A percentile compares a stretch with the other conserved stretches of the same genome.
Evolutionary conservation across 2,113 vertebrate genomes (phyloP).

Genomic region (Bostrychus sinensis): DNA sequence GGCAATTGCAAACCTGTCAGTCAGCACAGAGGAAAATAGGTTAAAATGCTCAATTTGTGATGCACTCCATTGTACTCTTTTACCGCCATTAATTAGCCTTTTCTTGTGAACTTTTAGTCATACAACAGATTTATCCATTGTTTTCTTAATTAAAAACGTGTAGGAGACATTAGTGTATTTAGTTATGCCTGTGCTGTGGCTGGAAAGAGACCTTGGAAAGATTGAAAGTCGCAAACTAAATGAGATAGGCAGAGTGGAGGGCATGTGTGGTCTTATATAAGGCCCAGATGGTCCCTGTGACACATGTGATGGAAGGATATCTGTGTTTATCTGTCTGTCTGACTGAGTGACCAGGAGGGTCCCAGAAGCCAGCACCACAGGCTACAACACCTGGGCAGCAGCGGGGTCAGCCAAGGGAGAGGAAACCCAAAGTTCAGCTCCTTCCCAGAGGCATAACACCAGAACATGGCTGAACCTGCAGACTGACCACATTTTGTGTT

Average conservation of each 20-base stretch:
- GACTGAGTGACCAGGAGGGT: conserved; percentile 43
- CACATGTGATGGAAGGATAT: conserved; percentile 47
- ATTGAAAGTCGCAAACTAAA: conserved; percentile 39
- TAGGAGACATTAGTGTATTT: neutral
- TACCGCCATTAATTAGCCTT: no score
- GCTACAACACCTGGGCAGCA: conserved; percentile 57
- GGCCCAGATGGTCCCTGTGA: conserved; percentile 68
- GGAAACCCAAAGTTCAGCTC: conserved; percentile 25
- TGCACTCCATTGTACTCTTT: no score
- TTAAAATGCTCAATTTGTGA: neutral
- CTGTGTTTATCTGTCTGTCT: conserved; percentile 23
- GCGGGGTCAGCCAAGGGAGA: conserved; percentile 33
- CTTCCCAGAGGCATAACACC: neutral
- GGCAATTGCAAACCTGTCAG: neutral
- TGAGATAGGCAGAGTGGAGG: neutral
- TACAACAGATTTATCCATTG: neutral
- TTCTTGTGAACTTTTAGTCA: no score
- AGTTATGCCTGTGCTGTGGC: conserved; percentile 4
- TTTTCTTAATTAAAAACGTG: neutral
- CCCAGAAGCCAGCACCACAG: conserved; percentile 46
- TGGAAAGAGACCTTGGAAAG: conserved; percentile 31
- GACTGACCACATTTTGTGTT: neutral
- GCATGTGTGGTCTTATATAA: conserved; percentile 65
- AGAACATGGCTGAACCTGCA: neutral
- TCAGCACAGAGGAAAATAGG: neutral